Evolutionary conservation across 2,113 vertebrate species (phyloP), one percentile per base, ranked within the genome.

Genomic region (Cinclus cinclus): DNA sequence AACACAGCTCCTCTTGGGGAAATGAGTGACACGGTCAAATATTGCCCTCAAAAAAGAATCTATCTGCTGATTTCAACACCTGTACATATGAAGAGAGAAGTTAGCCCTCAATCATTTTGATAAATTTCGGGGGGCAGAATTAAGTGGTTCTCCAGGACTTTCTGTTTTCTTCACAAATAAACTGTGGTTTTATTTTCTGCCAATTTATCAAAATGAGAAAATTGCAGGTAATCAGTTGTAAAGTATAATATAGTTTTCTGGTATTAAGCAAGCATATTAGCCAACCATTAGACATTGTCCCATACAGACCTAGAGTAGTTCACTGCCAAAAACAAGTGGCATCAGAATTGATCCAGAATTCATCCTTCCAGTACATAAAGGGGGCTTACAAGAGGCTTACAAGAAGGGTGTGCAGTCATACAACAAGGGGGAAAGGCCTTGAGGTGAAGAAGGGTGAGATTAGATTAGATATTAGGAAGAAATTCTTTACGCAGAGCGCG

Each of bases 91-190:
- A 85, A 41, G 42, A 53, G 9, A 81, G 21, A 90, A 95, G 13
- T 27, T 53, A 65, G 42, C 14, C 42, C 70, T 19, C 33, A 33
- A 35, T 7, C 20, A 47, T 55, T 65, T 37, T 37, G 39, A 67
- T 39, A 91, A 90, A 74, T 37, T 70, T 39, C 50, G 56, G 35
- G 11, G 11, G 50, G 14, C 46, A 91, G 46, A 85, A 47, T 16
- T 56, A 67, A 86, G 27, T 42, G 19, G 13, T 22, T 83, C 47
- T 86, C 50, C 27, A 67, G 35, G 31, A n/a, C 56, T 86, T 81
- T 80, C 42, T 71, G 31, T 74, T 83, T 94, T 70, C 60, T 64
- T 93, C 81, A 60, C 21, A 89, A 69, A 87, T 46, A 77, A 83
- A 3, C 13, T 67, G 37, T 77, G 59, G 35, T 11, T 83, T 87